Percentiles rank a stretch among this genome's conserved stretches.
These are phyloP conservation scores for Antitype chi DNA, from an alignment of 2,888 invertebrate species.

Conservation along the genomic window DNA sequence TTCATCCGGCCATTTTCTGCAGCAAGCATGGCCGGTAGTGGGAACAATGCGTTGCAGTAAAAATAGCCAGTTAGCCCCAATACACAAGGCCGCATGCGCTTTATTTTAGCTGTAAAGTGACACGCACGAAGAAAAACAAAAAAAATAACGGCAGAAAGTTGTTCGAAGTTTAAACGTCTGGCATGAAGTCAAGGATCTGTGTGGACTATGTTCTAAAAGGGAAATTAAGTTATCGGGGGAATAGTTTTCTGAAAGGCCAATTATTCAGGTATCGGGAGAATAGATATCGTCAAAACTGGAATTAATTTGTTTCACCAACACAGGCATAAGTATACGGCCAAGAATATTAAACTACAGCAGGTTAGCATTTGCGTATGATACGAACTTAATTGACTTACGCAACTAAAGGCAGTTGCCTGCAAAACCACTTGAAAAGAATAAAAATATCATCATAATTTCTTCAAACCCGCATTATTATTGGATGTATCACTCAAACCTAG, in stretches of 20 bases:
- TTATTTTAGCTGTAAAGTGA: slow-evolving; percentile 72
- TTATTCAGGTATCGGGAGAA: not conserved
- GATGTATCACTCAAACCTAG: slow-evolving; percentile 39
- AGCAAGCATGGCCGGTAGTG: slow-evolving; percentile 27
- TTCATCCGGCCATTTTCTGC: slow-evolving; percentile 33
- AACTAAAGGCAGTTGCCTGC: slow-evolving; percentile 1
- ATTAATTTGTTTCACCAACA: slow-evolving; percentile 18
- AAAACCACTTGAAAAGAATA: not conserved
- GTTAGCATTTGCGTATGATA: slow-evolving; percentile 1
- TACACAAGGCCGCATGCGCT: slow-evolving; percentile 71
- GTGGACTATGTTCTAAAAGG: slow-evolving; percentile 4
- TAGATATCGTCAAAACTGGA: not conserved
- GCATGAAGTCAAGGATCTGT: slow-evolving; percentile 17
- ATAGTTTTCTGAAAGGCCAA: not conserved
- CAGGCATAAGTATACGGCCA: not conserved
- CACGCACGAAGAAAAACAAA: slow-evolving; percentile 45
- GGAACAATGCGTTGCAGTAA: slow-evolving; percentile 74
- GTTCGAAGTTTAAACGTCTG: slow-evolving; percentile 30
- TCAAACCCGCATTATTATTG: slow-evolving; percentile 34
- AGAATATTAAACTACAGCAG: not conserved
- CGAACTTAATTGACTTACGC: not conserved
- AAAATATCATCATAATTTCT: slow-evolving; percentile 30
- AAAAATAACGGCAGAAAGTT: slow-evolving; percentile 32
- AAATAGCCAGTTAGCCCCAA: slow-evolving; percentile 78
- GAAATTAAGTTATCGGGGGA: slow-evolving; percentile 21